These are phyloP conservation scores for Halcyon leucocephala DNA, from an alignment of 2,797 vertebrate genomes.

Conservation along the genomic window DNA sequence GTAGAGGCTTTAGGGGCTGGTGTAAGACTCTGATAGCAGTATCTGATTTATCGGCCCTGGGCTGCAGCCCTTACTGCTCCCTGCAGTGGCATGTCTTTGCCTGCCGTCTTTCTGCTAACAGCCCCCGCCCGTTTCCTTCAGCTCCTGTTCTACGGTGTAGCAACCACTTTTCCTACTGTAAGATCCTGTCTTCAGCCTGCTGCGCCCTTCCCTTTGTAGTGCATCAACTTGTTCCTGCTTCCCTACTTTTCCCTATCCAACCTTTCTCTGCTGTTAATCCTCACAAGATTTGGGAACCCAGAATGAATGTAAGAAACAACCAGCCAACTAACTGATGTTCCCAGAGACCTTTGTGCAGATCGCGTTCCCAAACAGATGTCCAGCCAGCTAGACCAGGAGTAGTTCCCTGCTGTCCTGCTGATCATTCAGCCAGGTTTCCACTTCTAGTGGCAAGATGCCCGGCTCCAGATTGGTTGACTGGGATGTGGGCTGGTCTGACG, in stretches of 20 bases:
- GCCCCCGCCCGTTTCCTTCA: not conserved
- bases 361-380: fast-evolving
- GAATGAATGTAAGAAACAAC: not conserved
- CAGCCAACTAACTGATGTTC: not conserved
- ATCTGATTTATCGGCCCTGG: not conserved
- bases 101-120: not conserved
- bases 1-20: not conserved
- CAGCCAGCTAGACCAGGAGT: not conserved
- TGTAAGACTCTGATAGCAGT: not conserved
- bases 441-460: not conserved
- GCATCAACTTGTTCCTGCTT: not conserved
- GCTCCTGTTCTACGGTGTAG: not conserved
- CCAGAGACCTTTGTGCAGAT: not conserved
- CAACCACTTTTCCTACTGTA: not conserved
- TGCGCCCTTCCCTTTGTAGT: not conserved
- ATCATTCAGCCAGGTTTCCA: not conserved
- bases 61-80: not conserved
- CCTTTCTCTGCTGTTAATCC: not conserved
- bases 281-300: not conserved
- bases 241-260: not conserved
- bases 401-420: not conserved
- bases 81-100: fast-evolving
- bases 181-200: not conserved
- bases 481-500: not conserved
- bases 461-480: fast-evolving